These are phyloP conservation scores for Phrynocephalus versicolor DNA, from an alignment of 2,113 vertebrate species.

Conservation along the genomic window DNA sequence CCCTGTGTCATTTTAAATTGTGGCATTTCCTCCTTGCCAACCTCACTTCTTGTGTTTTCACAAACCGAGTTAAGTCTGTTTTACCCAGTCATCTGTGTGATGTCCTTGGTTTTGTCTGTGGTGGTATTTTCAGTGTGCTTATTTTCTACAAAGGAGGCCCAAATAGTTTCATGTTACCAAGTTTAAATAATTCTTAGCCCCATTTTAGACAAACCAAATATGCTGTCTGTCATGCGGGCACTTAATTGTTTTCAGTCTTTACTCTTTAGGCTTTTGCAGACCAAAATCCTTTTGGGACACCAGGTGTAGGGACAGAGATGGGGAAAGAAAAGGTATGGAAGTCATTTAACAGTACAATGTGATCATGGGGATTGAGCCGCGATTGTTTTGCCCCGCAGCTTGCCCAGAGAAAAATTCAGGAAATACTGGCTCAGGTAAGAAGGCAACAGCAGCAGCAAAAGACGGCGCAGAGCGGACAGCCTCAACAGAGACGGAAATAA, in stretches of 20 bases:
- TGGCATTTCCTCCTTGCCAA: not conserved
- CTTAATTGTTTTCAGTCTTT: not conserved
- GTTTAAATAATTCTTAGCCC: not conserved
- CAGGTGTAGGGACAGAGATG: not conserved
- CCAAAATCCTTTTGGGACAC: not conserved
- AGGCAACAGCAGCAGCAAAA: constrained; percentile 92
- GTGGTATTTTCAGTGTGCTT: not conserved
- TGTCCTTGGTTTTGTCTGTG: not conserved
- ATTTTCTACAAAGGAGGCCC: not conserved
- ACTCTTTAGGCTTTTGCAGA: not conserved
- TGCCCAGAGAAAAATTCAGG: constrained; percentile 99
- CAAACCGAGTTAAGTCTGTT: too few relatives aligned
- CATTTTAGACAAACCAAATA: not conserved
- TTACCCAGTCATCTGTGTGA: too few relatives aligned
- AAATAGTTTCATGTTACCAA: not conserved
- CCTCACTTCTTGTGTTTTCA: not conserved
- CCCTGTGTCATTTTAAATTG: not conserved
- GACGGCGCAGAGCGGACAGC: constrained; percentile 82
- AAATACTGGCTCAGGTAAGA: constrained; percentile 97
- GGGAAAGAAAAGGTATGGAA: not conserved
- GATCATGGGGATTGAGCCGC: not conserved
- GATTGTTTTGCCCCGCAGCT: constrained; percentile 77
- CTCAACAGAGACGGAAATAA: constrained; percentile 91
- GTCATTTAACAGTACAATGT: not conserved
- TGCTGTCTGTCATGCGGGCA: not conserved